Base-by-base conservation (phyloP, 92 coral and sea anemone genomes). In the Heliopora coerulea region DNA sequence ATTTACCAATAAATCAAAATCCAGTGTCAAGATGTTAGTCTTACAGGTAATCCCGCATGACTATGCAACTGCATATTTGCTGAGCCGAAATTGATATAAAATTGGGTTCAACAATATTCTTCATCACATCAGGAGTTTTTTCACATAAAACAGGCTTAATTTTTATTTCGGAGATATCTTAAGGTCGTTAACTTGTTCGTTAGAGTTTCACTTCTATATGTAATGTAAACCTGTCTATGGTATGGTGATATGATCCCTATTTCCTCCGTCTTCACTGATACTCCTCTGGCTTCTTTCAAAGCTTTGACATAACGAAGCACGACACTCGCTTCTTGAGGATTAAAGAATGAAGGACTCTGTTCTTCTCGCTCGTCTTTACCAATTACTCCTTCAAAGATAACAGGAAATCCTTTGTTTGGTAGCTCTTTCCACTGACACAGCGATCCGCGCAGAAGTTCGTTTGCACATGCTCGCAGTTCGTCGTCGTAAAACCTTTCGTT, bases 401-500 rank as follows among this genome's bases (percentile, higher is more conserved):
- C 78, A 0, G 91, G 91, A 59, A 87, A 87, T 41, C 82, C 86
- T 68, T 87, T 87, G 68, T 66, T 27, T 4, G 91, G 91, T 1
- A 87, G 78, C 3, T 81, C 60, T 39, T 86, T 80, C 91, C 91
- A 87, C 56, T 68, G 82, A 24, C 86, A 84, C 59, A 87, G 39
- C 3, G 91, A 87, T 33, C 74, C 79, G 9, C 91, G 75, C 62
- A 75, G 77, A 6, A 87, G 79, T 27, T 60, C 34, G 79, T 87
- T 83, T 0, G 91, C 91, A 35, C 89, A 84, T 10, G 84, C 79
- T 32, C 84, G 86, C 5, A 87, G 84, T 54, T 87, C 91, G 48
- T 80, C 91, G 50, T 87, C 88, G 37, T 87, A 87, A 61, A 87
- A 87, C 88, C 84, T 84, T 29, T 84, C 89, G 61, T 84, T 87